phyloP scores from a whole-genome alignment of 2,797 vertebrate species.

The Onychomys torridus region DNA sequence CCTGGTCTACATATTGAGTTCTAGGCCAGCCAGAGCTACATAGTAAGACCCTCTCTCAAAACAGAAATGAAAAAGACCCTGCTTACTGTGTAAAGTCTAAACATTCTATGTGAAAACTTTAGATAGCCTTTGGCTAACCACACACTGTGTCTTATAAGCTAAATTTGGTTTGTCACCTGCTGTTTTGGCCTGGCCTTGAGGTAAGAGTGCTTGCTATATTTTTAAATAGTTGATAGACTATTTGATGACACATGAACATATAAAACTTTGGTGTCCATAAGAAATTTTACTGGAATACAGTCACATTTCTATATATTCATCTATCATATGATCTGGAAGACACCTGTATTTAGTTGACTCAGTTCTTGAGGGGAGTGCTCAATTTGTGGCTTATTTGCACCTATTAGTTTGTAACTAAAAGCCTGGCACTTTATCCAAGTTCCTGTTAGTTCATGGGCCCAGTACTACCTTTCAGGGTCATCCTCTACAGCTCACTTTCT shows the following conservation, averaged over 20 bases:
- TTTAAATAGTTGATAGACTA: conserved; percentile 17
- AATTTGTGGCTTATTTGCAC: conserved; percentile 16
- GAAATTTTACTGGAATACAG: not conserved
- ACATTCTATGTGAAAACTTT: not conserved
- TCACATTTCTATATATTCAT: not conserved
- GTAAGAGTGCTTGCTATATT: conserved; percentile 33
- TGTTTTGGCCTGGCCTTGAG: not conserved
- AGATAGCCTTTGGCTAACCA: not conserved
- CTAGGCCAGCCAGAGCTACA: not conserved
- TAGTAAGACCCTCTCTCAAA: not conserved
- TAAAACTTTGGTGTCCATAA: not conserved
- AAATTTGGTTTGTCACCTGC: not conserved
- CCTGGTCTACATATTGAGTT: not conserved
- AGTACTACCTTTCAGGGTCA: not conserved
- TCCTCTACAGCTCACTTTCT: not conserved
- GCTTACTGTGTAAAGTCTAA: not conserved
- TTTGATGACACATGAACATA: conserved; percentile 4
- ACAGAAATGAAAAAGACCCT: not conserved
- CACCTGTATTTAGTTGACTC: conserved; percentile 1
- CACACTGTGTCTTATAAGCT: not conserved
- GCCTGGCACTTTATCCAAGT: not conserved
- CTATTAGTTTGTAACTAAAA: conserved; percentile 14
- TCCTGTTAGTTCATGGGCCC: not conserved
- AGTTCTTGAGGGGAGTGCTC: not conserved
- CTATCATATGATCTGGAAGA: not conserved